These are phyloP conservation scores for Porites divaricata DNA, from an alignment of 92 coral and sea anemone species.

Conservation along the genomic window DNA sequence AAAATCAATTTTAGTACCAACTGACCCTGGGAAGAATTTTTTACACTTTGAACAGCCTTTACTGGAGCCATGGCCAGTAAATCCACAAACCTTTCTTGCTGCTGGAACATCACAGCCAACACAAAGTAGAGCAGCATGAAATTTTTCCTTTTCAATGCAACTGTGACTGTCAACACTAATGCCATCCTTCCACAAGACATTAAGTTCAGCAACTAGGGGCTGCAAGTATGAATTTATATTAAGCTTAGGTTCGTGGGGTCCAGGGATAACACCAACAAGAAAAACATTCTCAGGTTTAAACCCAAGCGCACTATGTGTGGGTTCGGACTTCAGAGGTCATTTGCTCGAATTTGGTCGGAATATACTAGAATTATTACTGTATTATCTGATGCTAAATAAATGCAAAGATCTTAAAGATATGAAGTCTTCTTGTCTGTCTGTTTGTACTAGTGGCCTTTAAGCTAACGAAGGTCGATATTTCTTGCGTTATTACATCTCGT, in stretches of 20 bases:
- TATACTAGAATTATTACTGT: too few relatives aligned
- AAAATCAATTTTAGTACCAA: constrained; percentile 24
- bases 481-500: too few relatives aligned
- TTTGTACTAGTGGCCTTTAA: too few relatives aligned
- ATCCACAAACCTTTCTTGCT: constrained; percentile 62
- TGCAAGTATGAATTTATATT: constrained; percentile 33
- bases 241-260: constrained; percentile 68
- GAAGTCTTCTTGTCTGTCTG: too few relatives aligned
- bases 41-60: constrained; percentile 76
- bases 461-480: too few relatives aligned
- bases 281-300: constrained; percentile 71
- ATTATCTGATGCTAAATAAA: too few relatives aligned
- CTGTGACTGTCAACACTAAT: neutral
- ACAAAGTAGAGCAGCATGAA: constrained; percentile 22
- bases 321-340: too few relatives aligned
- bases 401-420: too few relatives aligned
- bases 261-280: constrained; percentile 69
- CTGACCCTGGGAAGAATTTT: constrained; percentile 60
- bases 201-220: constrained; percentile 39
- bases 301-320: too few relatives aligned
- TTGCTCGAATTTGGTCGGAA: too few relatives aligned
- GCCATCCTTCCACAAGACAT: constrained; percentile 37
- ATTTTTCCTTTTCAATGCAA: neutral
- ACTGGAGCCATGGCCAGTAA: constrained; percentile 30
- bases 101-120: constrained; percentile 61